These are phyloP conservation scores for Clarias laeviceps DNA, from an alignment of 2,797 vertebrate species.

Conservation along the genomic window DNA sequence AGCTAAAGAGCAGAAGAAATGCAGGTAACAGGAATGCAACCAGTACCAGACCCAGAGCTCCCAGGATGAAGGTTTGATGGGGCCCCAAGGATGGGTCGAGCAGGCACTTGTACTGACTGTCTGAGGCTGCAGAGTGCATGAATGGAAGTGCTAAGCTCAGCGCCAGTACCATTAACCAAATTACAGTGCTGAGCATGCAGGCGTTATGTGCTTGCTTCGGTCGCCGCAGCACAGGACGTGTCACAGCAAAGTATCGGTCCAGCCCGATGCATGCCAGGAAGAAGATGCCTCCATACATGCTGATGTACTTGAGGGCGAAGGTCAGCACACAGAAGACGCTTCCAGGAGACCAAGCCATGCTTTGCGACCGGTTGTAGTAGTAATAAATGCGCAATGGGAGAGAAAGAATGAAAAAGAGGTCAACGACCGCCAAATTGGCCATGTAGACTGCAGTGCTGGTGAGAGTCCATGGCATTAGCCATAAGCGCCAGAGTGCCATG, in stretches of 20 bases:
- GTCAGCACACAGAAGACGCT: constrained; percentile 68
- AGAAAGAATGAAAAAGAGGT: constrained; percentile 72
- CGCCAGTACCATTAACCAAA: constrained; percentile 74
- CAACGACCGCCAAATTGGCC: constrained; percentile 67
- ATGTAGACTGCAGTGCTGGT: constrained; percentile 74
- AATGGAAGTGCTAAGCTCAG: constrained; percentile 68
- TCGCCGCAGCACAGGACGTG: constrained; percentile 61
- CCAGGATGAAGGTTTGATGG: constrained; percentile 67
- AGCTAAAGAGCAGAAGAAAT: constrained; percentile 70
- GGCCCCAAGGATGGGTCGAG: constrained; percentile 64
- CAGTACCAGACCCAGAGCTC: constrained; percentile 64
- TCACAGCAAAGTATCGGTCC: constrained; percentile 74
- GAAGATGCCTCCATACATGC: constrained; percentile 76
- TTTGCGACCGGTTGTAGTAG: constrained; percentile 63
- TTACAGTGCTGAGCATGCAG: constrained; percentile 62
- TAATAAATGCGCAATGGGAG: constrained; percentile 75
- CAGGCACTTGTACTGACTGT: constrained; percentile 61
- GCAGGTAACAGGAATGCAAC: constrained; percentile 70
- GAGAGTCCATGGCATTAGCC: constrained; percentile 56
- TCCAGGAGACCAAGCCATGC: constrained; percentile 61
- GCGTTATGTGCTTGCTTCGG: constrained; percentile 59
- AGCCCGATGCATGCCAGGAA: constrained; percentile 76
- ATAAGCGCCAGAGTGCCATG: constrained; percentile 67
- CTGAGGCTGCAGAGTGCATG: constrained; percentile 57
- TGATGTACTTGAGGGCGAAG: constrained; percentile 77